phyloP scores from a whole-genome alignment of 2,797 vertebrate species.

The Phrynocephalus guinanensis region DNA sequence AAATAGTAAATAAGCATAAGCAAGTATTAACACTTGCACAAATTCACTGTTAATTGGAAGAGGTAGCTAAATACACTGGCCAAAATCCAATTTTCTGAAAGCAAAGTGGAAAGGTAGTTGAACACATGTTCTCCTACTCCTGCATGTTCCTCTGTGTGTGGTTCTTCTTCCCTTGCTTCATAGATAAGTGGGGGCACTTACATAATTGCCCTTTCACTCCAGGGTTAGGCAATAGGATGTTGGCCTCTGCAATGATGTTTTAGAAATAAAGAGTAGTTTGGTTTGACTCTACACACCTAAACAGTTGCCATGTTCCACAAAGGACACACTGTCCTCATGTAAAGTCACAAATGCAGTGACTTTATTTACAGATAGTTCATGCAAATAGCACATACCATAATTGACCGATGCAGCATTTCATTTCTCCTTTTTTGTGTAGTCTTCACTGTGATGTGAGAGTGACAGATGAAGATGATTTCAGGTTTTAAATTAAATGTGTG shows the following conservation, averaged over 20 bases:
- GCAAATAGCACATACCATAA: neutral
- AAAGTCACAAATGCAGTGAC: neutral
- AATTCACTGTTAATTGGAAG: conserved; percentile 6
- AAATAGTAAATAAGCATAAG: neutral
- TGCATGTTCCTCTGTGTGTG: too few species aligned
- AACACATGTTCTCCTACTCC: too few species aligned
- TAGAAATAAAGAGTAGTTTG: neutral
- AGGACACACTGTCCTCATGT: neutral
- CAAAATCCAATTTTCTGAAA: neutral
- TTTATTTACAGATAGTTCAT: neutral
- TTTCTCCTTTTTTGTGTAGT: conserved; percentile 1
- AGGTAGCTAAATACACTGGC: neutral
- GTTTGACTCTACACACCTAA: neutral
- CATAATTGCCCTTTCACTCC: too few species aligned
- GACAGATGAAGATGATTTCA: neutral
- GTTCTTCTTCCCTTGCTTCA: too few species aligned
- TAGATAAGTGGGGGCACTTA: too few species aligned
- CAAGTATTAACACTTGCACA: neutral
- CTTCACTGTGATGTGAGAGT: neutral
- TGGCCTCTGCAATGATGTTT: too few species aligned
- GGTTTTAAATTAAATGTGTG: neutral
- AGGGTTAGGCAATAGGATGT: too few species aligned
- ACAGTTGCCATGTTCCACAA: neutral
- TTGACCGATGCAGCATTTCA: neutral
- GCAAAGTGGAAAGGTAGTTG: neutral